Evolutionary conservation across 2,888 invertebrate genomes (phyloP).

Genomic region (Melolontha melolontha): DNA sequence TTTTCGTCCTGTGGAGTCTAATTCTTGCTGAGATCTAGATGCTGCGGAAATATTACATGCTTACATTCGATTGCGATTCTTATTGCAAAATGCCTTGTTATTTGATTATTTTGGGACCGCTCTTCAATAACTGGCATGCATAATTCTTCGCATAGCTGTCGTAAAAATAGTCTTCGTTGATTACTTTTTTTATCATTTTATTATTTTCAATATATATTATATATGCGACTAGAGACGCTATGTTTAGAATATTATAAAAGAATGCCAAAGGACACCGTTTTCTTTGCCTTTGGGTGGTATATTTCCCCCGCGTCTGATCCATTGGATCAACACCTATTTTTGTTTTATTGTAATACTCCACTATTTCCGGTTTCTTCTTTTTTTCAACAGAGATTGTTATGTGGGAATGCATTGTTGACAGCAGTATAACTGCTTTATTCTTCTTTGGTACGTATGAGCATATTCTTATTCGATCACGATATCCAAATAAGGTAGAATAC

Average conservation of each 20-base stretch:
- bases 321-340: conserved; percentile 49
- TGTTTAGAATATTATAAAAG: conserved; percentile 46
- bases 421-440: neutral
- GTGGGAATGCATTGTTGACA: neutral
- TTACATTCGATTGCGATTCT: conserved; percentile 14
- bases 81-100: conserved; percentile 17
- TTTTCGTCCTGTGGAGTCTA: too few species aligned
- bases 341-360: conserved; percentile 49
- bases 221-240: conserved; percentile 25
- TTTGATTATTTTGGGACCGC: conserved; percentile 27
- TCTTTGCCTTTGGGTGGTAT: conserved; percentile 43
- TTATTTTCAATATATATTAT: conserved; percentile 48
- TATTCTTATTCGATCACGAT: conserved; percentile 45
- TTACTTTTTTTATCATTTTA: conserved; percentile 47
- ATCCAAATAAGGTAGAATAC: conserved; percentile 44
- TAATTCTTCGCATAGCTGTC: conserved; percentile 35
- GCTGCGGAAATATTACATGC: too few species aligned
- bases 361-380: conserved; percentile 49
- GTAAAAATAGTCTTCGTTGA: conserved; percentile 41
- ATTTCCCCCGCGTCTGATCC: conserved; percentile 47
- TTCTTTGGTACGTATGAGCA: conserved; percentile 39
- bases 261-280: conserved; percentile 48
- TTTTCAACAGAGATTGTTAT: conserved; percentile 31
- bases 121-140: conserved; percentile 37
- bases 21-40: too few species aligned